phyloP scores from a whole-genome alignment of 2,888 invertebrate genomes.

The Andrena trimmerana region DNA sequence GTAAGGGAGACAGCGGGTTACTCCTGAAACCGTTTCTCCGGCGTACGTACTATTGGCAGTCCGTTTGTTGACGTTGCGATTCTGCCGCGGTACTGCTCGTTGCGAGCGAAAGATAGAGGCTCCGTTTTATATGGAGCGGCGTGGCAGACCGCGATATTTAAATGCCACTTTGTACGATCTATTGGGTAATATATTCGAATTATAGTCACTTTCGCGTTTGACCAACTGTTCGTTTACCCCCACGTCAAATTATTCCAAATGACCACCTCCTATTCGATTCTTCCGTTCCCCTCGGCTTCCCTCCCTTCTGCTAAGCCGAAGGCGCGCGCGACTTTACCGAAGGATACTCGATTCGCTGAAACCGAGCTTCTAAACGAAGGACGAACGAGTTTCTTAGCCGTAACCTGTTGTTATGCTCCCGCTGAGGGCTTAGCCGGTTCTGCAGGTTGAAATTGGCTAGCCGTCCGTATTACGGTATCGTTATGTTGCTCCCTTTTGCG shows the following conservation, averaged over 20 bases:
- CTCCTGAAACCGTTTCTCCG: slow-evolving; percentile 55
- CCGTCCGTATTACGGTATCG: slow-evolving; percentile 72
- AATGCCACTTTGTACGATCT: slow-evolving; percentile 1
- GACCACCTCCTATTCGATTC: not conserved
- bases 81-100: slow-evolving; percentile 32
- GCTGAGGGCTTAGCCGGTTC: slow-evolving; percentile 74
- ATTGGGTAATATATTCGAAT: not conserved
- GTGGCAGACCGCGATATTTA: not conserved
- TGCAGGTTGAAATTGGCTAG: slow-evolving; percentile 77
- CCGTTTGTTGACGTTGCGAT: slow-evolving; percentile 59
- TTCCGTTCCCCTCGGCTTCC: not conserved
- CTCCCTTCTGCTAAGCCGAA: not conserved
- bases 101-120: not conserved
- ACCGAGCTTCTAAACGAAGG: slow-evolving; percentile 74
- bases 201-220: not conserved
- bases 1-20: slow-evolving; percentile 7
- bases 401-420: slow-evolving; percentile 69
- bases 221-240: not conserved
- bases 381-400: slow-evolving; percentile 74
- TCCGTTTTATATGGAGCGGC: not conserved
- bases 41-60: slow-evolving; percentile 56
- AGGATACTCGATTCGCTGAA: slow-evolving; percentile 68
- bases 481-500: slow-evolving; percentile 65
- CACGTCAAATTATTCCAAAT: not conserved
- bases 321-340: slow-evolving; percentile 16